These are phyloP conservation scores for Dromaius novaehollandiae DNA, from an alignment of 2,113 vertebrate species.

Conservation along the genomic window DNA sequence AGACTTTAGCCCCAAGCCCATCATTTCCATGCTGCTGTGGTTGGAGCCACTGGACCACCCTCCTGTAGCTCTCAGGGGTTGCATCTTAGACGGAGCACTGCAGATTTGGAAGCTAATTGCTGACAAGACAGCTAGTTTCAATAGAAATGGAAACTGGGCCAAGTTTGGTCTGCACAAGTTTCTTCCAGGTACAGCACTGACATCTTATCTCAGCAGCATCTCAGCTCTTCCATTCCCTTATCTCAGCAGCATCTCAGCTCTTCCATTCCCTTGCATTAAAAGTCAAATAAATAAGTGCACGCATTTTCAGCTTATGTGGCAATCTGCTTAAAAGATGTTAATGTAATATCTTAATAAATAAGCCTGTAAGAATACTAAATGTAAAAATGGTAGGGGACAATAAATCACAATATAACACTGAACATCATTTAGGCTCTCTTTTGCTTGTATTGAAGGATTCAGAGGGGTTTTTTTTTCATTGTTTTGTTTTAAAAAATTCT, in stretches of 20 bases:
- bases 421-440: background rate
- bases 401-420: background rate
- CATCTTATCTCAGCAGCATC: background rate
- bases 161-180: slow-evolving; percentile 21
- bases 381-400: background rate
- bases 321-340: slow-evolving; percentile 12
- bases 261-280: background rate
- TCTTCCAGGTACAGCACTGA: slow-evolving; percentile 29
- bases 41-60: background rate
- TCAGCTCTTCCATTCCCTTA: slow-evolving; percentile 10
- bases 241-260: slow-evolving; percentile 4
- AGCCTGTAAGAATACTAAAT: background rate
- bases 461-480: background rate
- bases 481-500: background rate
- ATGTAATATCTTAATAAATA: background rate
- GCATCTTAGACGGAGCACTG: background rate
- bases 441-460: background rate
- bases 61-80: background rate
- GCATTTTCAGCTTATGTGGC: background rate
- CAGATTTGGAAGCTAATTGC: background rate
- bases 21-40: background rate
- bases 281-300: slow-evolving; percentile 11
- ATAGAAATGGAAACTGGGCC: background rate
- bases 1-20: background rate
- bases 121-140: slow-evolving; percentile 6